These are phyloP conservation scores for Daphoenositta chrysoptera DNA, from an alignment of 2,113 vertebrate species.

Conservation along the genomic window DNA sequence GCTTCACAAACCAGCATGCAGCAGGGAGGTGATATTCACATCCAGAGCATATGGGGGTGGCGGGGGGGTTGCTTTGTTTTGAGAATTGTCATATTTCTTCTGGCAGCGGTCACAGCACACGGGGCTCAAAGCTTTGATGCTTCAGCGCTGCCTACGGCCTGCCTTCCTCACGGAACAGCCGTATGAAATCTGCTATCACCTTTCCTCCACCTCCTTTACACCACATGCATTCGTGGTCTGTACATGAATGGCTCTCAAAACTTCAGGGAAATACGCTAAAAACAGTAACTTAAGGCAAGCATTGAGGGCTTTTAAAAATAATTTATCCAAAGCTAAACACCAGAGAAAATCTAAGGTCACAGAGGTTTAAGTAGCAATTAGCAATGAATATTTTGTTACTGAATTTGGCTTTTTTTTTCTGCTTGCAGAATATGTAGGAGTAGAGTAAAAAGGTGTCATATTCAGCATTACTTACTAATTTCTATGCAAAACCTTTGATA, in stretches of 20 bases:
- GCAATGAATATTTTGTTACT: background rate
- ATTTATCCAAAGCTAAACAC: background rate
- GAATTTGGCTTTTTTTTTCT: background rate
- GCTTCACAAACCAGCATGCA: background rate
- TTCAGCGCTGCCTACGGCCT: background rate
- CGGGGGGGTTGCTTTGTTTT: background rate
- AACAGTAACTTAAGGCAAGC: background rate
- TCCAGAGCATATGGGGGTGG: fast-evolving
- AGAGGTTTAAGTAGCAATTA: background rate
- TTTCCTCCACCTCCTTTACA: background rate
- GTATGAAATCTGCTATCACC: background rate
- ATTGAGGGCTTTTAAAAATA: background rate
- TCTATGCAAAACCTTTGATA: background rate
- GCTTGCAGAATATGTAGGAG: background rate
- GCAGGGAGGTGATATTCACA: background rate
- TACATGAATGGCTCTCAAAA: fast-evolving
- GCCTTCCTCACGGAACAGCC: background rate
- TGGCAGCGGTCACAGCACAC: background rate
- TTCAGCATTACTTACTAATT: background rate
- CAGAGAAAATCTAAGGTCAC: background rate
- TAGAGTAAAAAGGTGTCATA: background rate
- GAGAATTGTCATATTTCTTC: background rate
- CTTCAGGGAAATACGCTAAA: background rate
- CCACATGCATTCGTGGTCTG: background rate
- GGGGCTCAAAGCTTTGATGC: background rate